Evolutionary conservation across 2,113 vertebrate genomes (phyloP).

Genomic region (Ctenomys sociabilis): DNA sequence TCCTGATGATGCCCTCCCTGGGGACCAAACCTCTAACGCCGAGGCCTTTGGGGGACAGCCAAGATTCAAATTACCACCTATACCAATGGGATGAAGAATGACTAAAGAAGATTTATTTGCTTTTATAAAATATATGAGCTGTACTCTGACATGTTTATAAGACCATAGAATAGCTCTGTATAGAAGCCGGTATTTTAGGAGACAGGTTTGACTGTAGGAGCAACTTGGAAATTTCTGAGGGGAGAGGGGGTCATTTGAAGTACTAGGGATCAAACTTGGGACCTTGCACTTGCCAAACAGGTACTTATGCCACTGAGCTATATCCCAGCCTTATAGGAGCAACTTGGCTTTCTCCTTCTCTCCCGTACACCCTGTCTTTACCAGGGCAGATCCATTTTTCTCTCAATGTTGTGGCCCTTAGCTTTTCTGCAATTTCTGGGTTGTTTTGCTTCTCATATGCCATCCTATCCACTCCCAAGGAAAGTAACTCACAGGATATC

Average conservation of each 20-base stretch:
- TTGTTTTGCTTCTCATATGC: not conserved
- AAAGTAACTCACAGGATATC: not conserved
- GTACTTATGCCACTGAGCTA: too few species aligned
- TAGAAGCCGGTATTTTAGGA: not conserved
- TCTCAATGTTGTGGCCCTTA: not conserved
- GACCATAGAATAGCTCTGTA: not conserved
- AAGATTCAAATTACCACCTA: not conserved
- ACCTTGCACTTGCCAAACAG: too few species aligned
- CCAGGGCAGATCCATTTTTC: not conserved
- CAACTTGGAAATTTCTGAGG: too few species aligned
- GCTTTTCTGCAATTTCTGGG: not conserved
- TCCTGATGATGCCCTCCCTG: not conserved
- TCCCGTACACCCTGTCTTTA: not conserved
- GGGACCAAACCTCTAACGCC: not conserved
- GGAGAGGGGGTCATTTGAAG: too few species aligned
- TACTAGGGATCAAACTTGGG: too few species aligned
- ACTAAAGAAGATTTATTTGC: not conserved
- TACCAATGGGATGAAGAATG: not conserved
- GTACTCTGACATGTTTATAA: not conserved
- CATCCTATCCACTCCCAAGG: not conserved
- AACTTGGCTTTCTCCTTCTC: not conserved
- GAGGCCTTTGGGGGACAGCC: not conserved
- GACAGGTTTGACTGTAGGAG: not conserved
- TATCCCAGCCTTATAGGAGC: not conserved
- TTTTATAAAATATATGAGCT: not conserved